Percentiles rank a stretch among this genome's conserved stretches.
Evolutionary conservation across 1,140 invertebrate genomes (phyloP).

Genomic region (Brachionus asplanchnoidis): DNA sequence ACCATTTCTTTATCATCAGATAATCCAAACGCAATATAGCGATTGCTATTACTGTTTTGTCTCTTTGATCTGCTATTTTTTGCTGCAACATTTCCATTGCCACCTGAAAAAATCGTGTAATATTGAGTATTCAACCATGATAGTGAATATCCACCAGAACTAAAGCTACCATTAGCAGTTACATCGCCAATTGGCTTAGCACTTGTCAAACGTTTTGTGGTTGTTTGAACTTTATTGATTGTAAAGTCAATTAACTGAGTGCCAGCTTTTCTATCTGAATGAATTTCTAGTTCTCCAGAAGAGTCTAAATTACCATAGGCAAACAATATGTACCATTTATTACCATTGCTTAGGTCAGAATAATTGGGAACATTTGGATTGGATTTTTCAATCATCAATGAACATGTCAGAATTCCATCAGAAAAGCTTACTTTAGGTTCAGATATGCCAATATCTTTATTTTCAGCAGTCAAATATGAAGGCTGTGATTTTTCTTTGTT

Average conservation of each 20-base stretch:
- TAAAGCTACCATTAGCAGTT: background rate
- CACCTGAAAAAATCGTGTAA: background rate
- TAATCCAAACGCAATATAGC: conserved; percentile 26
- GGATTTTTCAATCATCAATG: background rate
- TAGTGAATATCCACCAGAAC: background rate
- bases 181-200: background rate
- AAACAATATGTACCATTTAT: background rate
- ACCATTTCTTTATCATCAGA: background rate
- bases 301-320: background rate
- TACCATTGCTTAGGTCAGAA: background rate
- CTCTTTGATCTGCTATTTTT: background rate
- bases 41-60: background rate
- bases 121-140: background rate
- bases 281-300: background rate
- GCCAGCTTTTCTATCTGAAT: background rate
- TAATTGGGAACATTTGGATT: background rate
- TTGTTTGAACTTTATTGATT: background rate
- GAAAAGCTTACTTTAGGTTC: background rate
- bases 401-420: background rate
- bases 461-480: background rate
- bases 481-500: background rate
- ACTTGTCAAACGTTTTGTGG: background rate
- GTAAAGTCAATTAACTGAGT: background rate
- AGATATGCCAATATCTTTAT: background rate
- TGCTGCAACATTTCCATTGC: background rate